Evolutionary conservation across 2,888 invertebrate species (phyloP), one percentile per base, ranked within the genome.

Genomic region (Sinopyrophorus schimmeli): DNA sequence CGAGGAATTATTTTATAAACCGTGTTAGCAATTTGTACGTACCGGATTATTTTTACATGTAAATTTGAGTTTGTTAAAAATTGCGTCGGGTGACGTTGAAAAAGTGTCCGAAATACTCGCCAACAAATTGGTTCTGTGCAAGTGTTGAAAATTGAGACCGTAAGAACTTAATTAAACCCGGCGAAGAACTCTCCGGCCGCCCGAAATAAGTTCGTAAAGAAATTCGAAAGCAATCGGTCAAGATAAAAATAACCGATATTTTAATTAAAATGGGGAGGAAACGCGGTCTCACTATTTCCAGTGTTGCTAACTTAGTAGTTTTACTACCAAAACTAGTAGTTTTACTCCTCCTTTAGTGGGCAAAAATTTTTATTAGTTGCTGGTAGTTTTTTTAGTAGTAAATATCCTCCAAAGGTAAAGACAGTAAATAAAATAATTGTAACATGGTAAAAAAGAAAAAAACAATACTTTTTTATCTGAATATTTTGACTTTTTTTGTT

Each of bases 1-100:
- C 27, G 31, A 34, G 40, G 26, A 39, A 47, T 43, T 18, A 35
- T 43, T 43, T 43, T 27, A 35, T 40, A 30, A 28, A 30, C 28
- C 30, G 40, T 31, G 31, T 17, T 26, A 27, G 16, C 23, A 23
- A 12, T 35, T 35, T 37, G 24, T 10, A 37, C 37, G 23, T 37
- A 24, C 37, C n/a, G 24, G 24, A 24, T 24, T 24, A 24, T 24
- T 24, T 24, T 24, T 24, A 24, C 7, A 9, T 10, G n/a, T 24
- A 24, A n/a, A n/a, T n/a, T 7, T 24, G 24, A 24, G 24, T 24
- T 10, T n/a, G 24, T 24, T 24, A 24, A 24, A 10, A 24, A 24
- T 11, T 26, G 5, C 10, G 15, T 28, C 15, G 14, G 12, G 15
- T 7, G 28, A 28, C 24, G 28, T 12, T 28, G 14, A 28, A 28